phyloP scores from a whole-genome alignment of 2,888 invertebrate genomes.

The Chaetoderma sp. region DNA sequence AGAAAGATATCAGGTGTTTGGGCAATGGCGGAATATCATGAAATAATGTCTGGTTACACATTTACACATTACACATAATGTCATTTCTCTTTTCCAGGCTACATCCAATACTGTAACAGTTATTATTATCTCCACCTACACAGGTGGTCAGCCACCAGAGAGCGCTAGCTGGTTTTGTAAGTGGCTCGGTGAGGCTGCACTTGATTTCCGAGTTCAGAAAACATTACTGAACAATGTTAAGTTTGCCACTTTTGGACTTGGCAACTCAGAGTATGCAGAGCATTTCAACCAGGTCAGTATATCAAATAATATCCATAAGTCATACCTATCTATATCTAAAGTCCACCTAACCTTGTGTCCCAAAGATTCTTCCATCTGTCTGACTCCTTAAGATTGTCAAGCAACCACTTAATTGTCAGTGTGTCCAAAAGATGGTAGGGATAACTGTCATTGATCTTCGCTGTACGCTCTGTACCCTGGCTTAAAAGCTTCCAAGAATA shows the following conservation, averaged over 20 bases:
- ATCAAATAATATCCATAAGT: too few relatives aligned
- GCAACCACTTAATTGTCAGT: too few relatives aligned
- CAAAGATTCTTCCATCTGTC: too few relatives aligned
- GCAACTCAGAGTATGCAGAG: constrained; percentile 72
- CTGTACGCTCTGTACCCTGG: too few relatives aligned
- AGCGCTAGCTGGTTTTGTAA: constrained; percentile 72
- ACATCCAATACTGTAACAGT: constrained; percentile 51
- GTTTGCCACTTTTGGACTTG: constrained; percentile 73
- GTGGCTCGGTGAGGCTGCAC: constrained; percentile 72
- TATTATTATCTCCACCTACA: constrained; percentile 73
- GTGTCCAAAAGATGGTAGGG: too few relatives aligned
- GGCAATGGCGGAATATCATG: not conserved
- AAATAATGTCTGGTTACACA: not conserved
- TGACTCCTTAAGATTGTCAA: too few relatives aligned
- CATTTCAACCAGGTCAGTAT: constrained; percentile 56
- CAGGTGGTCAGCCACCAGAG: constrained; percentile 72
- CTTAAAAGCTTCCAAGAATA: too few relatives aligned
- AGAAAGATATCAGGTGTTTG: too few relatives aligned
- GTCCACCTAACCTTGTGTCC: too few relatives aligned
- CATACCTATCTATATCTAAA: too few relatives aligned
- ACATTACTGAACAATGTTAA: constrained; percentile 69
- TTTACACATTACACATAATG: not conserved
- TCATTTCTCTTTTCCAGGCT: constrained; percentile 27
- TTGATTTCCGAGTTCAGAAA: constrained; percentile 73
- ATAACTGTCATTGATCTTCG: too few relatives aligned